Conservation (phyloP, 2,797 vertebrate species). For the Cercopithecus mitis region DNA sequence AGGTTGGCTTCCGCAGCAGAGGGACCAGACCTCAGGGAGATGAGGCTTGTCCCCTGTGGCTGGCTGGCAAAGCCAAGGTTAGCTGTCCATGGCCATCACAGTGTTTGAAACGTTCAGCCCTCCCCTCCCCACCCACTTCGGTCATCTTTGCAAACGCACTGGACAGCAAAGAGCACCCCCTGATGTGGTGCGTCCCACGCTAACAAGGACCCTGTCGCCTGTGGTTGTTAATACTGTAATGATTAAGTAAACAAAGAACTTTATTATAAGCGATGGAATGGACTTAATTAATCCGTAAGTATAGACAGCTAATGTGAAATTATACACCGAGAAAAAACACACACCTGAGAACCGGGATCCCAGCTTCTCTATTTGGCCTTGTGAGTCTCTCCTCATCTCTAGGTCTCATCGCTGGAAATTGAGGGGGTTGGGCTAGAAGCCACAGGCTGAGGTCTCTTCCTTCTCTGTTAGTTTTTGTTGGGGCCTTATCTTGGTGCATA, state of each 20-base stretch:
- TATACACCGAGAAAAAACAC: neutral
- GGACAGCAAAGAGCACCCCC: neutral
- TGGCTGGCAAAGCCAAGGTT: neutral
- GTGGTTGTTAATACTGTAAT: neutral
- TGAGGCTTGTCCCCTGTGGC: neutral
- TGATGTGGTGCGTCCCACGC: fast-evolving
- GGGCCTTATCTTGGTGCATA: neutral
- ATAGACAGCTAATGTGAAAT: fast-evolving
- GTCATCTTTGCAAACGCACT: neutral
- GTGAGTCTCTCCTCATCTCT: neutral
- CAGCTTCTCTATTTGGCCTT: neutral
- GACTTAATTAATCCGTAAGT: neutral
- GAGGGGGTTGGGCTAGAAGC: neutral
- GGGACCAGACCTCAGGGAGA: neutral
- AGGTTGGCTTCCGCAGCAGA: neutral
- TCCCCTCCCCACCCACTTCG: fast-evolving
- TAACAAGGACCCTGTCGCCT: neutral
- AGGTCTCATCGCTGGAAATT: neutral
- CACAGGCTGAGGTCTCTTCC: no score
- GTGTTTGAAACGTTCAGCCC: neutral
- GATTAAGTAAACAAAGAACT: neutral
- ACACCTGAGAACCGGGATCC: neutral
- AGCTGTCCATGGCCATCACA: neutral
- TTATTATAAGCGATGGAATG: neutral
- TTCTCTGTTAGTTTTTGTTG: neutral